Base-by-base conservation (phyloP, 1,140 invertebrate species). In the Microplitis mediator region DNA sequence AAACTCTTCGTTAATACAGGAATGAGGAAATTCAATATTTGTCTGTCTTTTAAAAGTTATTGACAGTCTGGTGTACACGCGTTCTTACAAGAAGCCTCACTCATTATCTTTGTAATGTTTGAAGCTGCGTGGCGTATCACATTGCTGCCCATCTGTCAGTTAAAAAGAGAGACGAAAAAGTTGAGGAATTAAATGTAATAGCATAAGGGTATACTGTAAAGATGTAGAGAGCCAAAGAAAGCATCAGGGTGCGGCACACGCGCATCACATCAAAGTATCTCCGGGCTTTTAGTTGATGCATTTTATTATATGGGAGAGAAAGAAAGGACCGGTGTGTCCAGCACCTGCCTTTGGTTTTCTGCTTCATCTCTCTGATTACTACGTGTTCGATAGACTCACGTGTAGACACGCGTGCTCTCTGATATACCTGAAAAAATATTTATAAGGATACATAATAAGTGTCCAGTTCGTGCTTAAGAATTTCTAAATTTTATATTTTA, bases 321-420 rank as follows among this genome's bases (percentile, higher is more conserved):
- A 62, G 11, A n/a, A 62, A 67, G 51, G 65, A 67, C 51, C 65
- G 65, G 65, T 67, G 65, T 67, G 50, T 67, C 65, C 65, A 67
- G 13, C 65, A 67, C 65, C 65, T 67, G 65, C 65, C 65, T 32
- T 16, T 58, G n/a, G 16, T 58, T 45, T 45, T 5, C 39, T 9
- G 23, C 9, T 31, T 31, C 56, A 8, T 58, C 35, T 60, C 67
- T 69, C 67, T 69, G 31, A 69, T 69, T 69, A 69, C 67, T 50
- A 14, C 65, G 32, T 45, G 11, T 45, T 45, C 39, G 11, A 11
- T 45, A 45, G 32, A 52, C 11, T 35, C 50, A 54, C 50, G 34
- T 68, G 51, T 54, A 69, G 34, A 58, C 56, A 45, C 58, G 68
- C 68, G 39, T 70, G 68, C 68, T 70, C 5, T 34, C 23, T 16